Evolutionary conservation across 2,888 invertebrate genomes (phyloP), one percentile per base, ranked within the genome.

Genomic region (Dicyrtomina minuta): DNA sequence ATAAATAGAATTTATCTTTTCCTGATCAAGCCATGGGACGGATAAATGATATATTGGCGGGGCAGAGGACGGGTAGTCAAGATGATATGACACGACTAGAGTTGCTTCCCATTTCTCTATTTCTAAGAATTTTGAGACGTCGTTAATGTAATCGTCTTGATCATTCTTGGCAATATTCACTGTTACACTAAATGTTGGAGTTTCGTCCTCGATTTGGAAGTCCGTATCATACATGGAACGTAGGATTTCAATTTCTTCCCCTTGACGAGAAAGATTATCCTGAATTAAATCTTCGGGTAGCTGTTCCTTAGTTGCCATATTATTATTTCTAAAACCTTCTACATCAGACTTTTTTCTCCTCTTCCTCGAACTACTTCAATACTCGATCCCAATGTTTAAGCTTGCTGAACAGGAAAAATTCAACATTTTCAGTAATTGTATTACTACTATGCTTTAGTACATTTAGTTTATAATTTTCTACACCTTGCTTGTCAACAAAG

Each of bases 161-260:
- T 33, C 33, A 33, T 33, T 33, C 8, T 33, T 33, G 43, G 80
- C 81, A 56, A 88, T 82, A 72, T 82, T 83, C n/a, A 90, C 71
- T 3, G 66, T 24, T 26, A 77, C 87, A 74, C 85, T 87, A 79
- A 87, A 90, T 0, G 85, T 75, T 12, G 71, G 66, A 24, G 70
- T 82, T 82, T 84, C 85, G 79, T 86, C 85, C 72, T 89, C 87
- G 5, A 83, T 83, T 68, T 83, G 83, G 87, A 88, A 90, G 75
- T 90, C 88, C 24, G 87, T 83, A 2, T 85, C 87, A 79, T 90
- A 92, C 75, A 92, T 91, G 2, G 91, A 86, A 73, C 84, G 83
- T 20, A 91, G 81, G 0, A 88, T 89, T 82, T 90, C 90, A 20
- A 90, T 83, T 84, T 91, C 91, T 75, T 89, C 89, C 5, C 82